Percentiles rank a stretch among this genome's conserved stretches.
phyloP scores from a whole-genome alignment of 2,888 invertebrate genomes.

The Drosophila vallismaia region DNA sequence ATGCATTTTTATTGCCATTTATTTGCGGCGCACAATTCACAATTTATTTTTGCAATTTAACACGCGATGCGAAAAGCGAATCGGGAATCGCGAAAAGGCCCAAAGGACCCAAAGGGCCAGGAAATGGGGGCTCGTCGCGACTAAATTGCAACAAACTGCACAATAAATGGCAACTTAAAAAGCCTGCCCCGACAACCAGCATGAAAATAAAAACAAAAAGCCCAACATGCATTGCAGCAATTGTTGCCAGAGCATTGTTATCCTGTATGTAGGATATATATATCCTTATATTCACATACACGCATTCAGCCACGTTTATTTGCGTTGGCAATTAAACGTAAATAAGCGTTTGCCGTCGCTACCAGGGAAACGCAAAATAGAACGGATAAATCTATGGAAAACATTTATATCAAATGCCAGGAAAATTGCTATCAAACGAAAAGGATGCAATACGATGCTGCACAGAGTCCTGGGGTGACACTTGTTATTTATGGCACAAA shows the following conservation, averaged over 20 bases:
- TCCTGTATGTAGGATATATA: slow-evolving; percentile 21
- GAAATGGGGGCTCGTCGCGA: slow-evolving; percentile 40
- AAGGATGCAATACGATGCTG: slow-evolving; percentile 14
- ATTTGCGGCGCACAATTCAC: slow-evolving; percentile 69
- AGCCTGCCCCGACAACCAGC: slow-evolving; percentile 50
- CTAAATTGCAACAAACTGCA: slow-evolving; percentile 73
- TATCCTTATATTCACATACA: slow-evolving; percentile 15
- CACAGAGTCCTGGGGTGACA: neutral
- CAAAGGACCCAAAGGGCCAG: slow-evolving; percentile 32
- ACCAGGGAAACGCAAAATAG: slow-evolving; percentile 19
- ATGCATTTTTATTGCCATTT: slow-evolving; percentile 78
- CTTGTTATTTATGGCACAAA: neutral
- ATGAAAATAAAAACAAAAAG: slow-evolving; percentile 24
- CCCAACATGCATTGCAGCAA: slow-evolving; percentile 53
- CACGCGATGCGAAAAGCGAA: slow-evolving; percentile 56
- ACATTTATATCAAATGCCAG: slow-evolving; percentile 35
- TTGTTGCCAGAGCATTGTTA: slow-evolving; percentile 52
- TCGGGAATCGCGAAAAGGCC: slow-evolving; percentile 14
- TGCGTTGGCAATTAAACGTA: slow-evolving; percentile 81
- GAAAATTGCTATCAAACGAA: slow-evolving; percentile 35
- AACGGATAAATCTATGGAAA: slow-evolving; percentile 20
- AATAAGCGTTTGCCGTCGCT: slow-evolving; percentile 64
- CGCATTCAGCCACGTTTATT: slow-evolving; percentile 44
- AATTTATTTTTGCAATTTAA: slow-evolving; percentile 80
- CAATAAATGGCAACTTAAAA: slow-evolving; percentile 77